Evolutionary conservation across 2,113 vertebrate species (phyloP).

Genomic region (Heptranchias perlo): DNA sequence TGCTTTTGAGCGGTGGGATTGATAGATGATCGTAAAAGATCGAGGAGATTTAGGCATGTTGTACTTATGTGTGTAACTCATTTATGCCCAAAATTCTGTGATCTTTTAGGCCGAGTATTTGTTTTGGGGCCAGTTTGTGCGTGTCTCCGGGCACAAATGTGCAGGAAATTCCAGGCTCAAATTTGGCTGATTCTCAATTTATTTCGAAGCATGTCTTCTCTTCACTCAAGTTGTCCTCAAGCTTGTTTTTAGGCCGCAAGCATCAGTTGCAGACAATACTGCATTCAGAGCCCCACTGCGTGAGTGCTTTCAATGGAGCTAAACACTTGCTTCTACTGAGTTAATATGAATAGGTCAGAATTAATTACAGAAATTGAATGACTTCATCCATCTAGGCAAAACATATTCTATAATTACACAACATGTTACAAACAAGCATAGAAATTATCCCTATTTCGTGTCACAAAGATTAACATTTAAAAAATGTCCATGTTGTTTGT

Average conservation of each 20-base stretch:
- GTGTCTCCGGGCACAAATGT: background rate
- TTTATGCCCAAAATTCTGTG: background rate
- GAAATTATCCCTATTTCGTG: background rate
- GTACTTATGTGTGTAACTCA: background rate
- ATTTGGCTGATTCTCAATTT: background rate
- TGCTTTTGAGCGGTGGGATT: background rate
- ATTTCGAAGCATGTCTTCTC: background rate
- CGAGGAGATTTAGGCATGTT: background rate
- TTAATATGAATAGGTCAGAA: conserved; percentile 29
- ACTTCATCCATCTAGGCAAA: conserved; percentile 17
- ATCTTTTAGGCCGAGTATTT: background rate
- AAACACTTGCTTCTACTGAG: conserved; percentile 2
- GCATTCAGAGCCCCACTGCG: background rate
- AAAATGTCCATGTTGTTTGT: background rate
- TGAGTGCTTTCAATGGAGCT: background rate
- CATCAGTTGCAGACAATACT: background rate
- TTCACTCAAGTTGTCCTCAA: background rate
- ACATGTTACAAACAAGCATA: background rate
- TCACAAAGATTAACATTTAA: background rate
- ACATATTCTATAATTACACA: conserved; percentile 3
- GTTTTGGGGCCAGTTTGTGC: background rate
- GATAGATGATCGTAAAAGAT: background rate
- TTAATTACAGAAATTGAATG: conserved; percentile 9
- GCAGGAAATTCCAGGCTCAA: background rate
- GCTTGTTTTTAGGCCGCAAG: background rate